Evolutionary conservation across 2,113 vertebrate genomes (phyloP), one percentile per base, ranked within the genome.

Genomic region (Xenopus laevis): DNA sequence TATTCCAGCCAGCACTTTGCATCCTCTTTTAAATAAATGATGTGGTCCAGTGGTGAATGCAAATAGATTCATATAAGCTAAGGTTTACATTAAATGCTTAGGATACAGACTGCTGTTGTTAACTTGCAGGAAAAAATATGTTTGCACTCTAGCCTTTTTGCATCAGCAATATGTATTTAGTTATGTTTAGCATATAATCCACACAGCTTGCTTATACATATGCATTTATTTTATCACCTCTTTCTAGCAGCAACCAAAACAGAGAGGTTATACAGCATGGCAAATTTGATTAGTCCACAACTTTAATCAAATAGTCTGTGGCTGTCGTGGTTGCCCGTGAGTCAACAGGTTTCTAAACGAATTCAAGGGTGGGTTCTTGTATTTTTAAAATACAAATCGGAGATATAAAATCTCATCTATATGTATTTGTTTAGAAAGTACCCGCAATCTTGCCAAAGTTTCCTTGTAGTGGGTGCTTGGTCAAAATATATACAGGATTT

Each of bases 201-300:
- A 13, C n/a, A 46, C 44, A 65, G 40, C 33, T 17, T 18, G 33
- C 9, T 21, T n/a, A 47, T 20, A 18, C 65, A 23, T 16, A 65
- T 21, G 47, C 18, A 13, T 33, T 68, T 55, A 55, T 68, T 55
- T 68, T 55, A 68, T 50, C 50, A 27, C 21, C 21, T 53, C 11
- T 68, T 68, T 30, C n/a, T 68, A 16, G 30, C 23, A 55, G 21
- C 47, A 68, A 68, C 47, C 23, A 10, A 3, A 55, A 55, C 21
- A 68, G 23, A 68, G 55, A 16, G 52, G 30, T 52, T 68, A 68
- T 30, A 68, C 66, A 68, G 47, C n/a, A 64, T 4, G 4, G 18
- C 21, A 21, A 7, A 61, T 27, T 61, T 61, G 9, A 17, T 17
- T 58, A 58, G 3, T 40, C 33, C 33, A 40, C 33, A 40, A 7